Base-by-base conservation (phyloP, 2,797 vertebrate genomes). In the Liasis olivaceus region DNA sequence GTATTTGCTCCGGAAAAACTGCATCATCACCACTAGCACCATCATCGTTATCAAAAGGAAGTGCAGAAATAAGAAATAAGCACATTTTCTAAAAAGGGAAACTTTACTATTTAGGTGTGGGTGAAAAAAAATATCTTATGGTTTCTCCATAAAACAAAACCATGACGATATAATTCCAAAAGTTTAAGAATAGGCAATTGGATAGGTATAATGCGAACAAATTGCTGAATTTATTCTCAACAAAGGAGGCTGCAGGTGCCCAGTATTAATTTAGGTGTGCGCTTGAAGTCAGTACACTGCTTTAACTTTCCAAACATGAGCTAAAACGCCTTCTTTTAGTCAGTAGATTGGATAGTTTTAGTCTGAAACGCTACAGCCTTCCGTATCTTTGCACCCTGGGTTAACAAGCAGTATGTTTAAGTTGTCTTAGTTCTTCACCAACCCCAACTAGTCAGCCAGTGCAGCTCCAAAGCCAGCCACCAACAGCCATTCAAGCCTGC, bases 401-500 rank as follows among this genome's bases (percentile, higher is more conserved):
- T 98, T 98, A 98, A 97, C 97, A 98, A 98, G 98, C 97, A 95
- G 95, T 89, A 97, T 87, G 94, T 96, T 97, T 91, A 96, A 96
- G 97, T 97, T 96, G 95, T 97, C 96, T 97, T 97, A 97, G 97
- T 92, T 69, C 96, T 97, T 96, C n/a, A 90, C 2, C 91, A 98
- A 96, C 95, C 95, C 96, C 95, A 94, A 97, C 96, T 97, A 97
- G 97, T 98, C 97, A 98, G 98, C 97, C 97, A 98, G 97, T 96
- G 96, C 97, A 98, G 98, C 98, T 98, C 97, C 98, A 95, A 98
- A 99, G 99, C 98, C 98, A 98, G 98, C 98, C 98, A 98, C 98
- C 98, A 97, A 97, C 98, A 99, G 98, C 98, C 98, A 98, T 96
- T 97, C 97, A 98, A 96, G 97, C 97, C 93, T 98, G 98, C 98